Percentiles rank a stretch among this genome's conserved stretches.
Conservation (phyloP, 2,888 invertebrate species). For the Chymomyza fuscimana region DNA sequence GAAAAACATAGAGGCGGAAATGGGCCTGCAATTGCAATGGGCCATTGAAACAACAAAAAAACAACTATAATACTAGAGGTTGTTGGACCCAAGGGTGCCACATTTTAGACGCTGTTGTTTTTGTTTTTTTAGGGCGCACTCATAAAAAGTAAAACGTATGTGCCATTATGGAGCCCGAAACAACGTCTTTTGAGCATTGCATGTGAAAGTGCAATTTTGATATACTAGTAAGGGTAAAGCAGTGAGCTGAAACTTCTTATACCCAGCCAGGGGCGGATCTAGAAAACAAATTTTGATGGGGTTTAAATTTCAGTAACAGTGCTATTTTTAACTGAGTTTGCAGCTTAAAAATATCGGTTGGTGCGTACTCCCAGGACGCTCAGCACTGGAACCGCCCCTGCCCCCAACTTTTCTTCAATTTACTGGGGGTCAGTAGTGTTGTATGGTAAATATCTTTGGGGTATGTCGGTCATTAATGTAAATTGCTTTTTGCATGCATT, state of each 20-base stretch:
- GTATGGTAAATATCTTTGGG: background rate
- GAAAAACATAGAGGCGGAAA: background rate
- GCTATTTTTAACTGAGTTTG: no score
- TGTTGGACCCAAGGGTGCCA: background rate
- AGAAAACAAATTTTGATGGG: no score
- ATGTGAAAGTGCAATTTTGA: background rate
- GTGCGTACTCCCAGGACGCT: no score
- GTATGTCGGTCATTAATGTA: background rate
- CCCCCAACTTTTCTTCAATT: background rate
- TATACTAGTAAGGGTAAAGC: background rate
- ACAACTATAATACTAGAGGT: background rate
- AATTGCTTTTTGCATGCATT: background rate
- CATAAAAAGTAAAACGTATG: background rate
- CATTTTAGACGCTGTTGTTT: background rate
- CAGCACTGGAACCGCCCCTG: no score
- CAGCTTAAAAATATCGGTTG: no score
- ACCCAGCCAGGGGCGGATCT: no score
- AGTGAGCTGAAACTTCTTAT: background rate
- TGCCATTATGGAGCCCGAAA: background rate
- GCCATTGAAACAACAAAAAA: background rate
- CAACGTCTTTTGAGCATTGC: background rate
- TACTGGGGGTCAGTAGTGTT: background rate
- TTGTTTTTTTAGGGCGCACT: background rate
- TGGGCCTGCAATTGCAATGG: conserved; percentile 13
- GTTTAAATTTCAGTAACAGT: no score